Evolutionary conservation across 1,140 invertebrate species (phyloP).

Genomic region (Calliopsis andreniformis): DNA sequence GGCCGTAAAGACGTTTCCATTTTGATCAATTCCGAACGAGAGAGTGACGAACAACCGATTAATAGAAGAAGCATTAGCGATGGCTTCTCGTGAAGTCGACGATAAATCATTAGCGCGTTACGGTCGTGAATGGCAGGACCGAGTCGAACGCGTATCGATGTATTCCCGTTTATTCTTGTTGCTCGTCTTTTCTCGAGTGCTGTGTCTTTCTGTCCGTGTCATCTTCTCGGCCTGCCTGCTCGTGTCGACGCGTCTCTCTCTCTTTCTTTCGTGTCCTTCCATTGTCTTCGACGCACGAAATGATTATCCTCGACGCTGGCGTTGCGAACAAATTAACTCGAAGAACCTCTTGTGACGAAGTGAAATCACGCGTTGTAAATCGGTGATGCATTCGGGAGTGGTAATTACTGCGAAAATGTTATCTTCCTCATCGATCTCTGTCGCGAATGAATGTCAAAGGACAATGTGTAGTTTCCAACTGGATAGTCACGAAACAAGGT

Average conservation of each 20-base stretch:
- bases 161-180: neutral
- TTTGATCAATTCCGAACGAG: too few species aligned
- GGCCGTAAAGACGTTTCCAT: too few species aligned
- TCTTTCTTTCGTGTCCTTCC: neutral
- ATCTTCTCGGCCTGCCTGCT: neutral
- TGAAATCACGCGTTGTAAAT: neutral
- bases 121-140: neutral
- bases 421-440: too few species aligned
- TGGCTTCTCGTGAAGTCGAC: neutral
- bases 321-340: conserved; percentile 4
- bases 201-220: neutral
- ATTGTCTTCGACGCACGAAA: neutral
- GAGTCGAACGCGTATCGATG: neutral
- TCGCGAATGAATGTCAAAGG: too few species aligned
- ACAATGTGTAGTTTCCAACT: too few species aligned
- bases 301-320: neutral
- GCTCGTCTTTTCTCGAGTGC: neutral
- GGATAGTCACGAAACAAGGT: too few species aligned
- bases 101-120: neutral
- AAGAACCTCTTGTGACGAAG: neutral
- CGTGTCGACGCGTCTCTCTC: neutral
- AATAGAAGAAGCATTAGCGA: neutral
- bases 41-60: neutral
- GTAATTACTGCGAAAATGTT: too few species aligned
- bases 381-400: neutral